phyloP scores from a whole-genome alignment of 2,888 invertebrate genomes.

The Sarcophaga rosellei region DNA sequence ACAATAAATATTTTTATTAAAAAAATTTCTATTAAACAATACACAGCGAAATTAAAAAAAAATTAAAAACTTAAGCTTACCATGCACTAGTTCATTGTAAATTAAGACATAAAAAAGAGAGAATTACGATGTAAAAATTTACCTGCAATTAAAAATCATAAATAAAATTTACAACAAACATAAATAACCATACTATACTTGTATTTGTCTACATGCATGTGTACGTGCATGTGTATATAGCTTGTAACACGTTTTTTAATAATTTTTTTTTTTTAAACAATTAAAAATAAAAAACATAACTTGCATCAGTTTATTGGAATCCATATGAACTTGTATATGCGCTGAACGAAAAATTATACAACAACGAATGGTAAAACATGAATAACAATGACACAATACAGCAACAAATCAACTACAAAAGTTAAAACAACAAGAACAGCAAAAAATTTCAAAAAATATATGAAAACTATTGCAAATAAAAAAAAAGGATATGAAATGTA shows the following conservation, averaged over 20 bases:
- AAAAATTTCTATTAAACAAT: too few relatives aligned
- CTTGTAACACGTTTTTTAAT: too few relatives aligned
- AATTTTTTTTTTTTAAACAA: not conserved
- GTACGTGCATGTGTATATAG: too few relatives aligned
- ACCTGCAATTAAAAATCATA: constrained; percentile 64
- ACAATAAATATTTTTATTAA: too few relatives aligned
- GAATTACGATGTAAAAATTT: constrained; percentile 1
- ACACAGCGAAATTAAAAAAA: not conserved
- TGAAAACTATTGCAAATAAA: not conserved
- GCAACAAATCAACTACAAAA: constrained; percentile 46
- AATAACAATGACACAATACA: not conserved
- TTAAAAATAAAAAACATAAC: not conserved
- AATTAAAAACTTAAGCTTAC: not conserved
- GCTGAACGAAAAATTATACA: not conserved
- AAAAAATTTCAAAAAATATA: constrained; percentile 9
- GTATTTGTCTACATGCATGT: too few relatives aligned
- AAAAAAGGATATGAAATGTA: not conserved
- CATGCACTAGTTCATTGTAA: too few relatives aligned
- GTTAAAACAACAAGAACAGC: constrained; percentile 3
- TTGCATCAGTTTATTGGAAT: constrained; percentile 17
- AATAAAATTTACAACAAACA: constrained; percentile 54
- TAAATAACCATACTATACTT: constrained; percentile 39
- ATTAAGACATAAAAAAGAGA: not conserved
- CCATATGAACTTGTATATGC: not conserved
- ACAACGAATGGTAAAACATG: not conserved